Evolutionary conservation across 1,140 invertebrate genomes (phyloP).

Genomic region (Drosophila sproati): DNA sequence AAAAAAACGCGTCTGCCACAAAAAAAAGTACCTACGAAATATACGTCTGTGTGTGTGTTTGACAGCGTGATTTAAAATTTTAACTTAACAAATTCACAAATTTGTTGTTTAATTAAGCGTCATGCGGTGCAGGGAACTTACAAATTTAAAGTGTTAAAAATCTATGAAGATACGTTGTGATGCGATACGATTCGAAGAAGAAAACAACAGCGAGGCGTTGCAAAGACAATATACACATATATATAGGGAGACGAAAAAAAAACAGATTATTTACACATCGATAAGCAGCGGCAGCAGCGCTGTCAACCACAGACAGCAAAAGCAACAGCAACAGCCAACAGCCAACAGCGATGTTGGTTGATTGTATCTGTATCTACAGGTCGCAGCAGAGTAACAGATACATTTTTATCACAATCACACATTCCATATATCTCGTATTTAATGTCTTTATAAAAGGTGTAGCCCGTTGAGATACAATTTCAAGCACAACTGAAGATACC

Average conservation of each 20-base stretch:
- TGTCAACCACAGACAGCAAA: slow-evolving; percentile 71
- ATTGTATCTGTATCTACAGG: slow-evolving; percentile 23
- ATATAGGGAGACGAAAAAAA: slow-evolving; percentile 46
- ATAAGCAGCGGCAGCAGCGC: slow-evolving; percentile 65
- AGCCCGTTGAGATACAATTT: slow-evolving; percentile 74
- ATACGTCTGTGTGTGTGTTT: slow-evolving; percentile 7
- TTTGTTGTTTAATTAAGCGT: slow-evolving; percentile 30
- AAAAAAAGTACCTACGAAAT: slow-evolving; percentile 4
- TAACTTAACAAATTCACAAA: slow-evolving; percentile 32
- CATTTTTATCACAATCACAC: slow-evolving; percentile 79
- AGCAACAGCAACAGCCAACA: slow-evolving; percentile 46
- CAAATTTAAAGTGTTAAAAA: slow-evolving; percentile 54
- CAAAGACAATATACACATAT: slow-evolving; percentile 31
- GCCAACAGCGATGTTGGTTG: slow-evolving; percentile 36
- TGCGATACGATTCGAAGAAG: slow-evolving; percentile 33
- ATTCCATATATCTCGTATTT: slow-evolving; percentile 80
- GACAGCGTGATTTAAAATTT: slow-evolving; percentile 28
- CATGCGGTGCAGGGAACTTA: slow-evolving; percentile 3
- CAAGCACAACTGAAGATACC: slow-evolving; percentile 28
- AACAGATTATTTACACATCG: slow-evolving; percentile 83
- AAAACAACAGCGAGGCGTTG: slow-evolving; percentile 7
- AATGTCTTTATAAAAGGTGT: slow-evolving; percentile 82
- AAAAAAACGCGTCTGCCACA: slow-evolving; percentile 16
- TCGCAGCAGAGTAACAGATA: slow-evolving; percentile 51
- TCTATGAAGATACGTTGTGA: slow-evolving; percentile 51